Evolutionary conservation across 30 jellyfish, hydroid and myxozoan genomes (phyloP).

Genomic region (Nemopilema nomurai): DNA sequence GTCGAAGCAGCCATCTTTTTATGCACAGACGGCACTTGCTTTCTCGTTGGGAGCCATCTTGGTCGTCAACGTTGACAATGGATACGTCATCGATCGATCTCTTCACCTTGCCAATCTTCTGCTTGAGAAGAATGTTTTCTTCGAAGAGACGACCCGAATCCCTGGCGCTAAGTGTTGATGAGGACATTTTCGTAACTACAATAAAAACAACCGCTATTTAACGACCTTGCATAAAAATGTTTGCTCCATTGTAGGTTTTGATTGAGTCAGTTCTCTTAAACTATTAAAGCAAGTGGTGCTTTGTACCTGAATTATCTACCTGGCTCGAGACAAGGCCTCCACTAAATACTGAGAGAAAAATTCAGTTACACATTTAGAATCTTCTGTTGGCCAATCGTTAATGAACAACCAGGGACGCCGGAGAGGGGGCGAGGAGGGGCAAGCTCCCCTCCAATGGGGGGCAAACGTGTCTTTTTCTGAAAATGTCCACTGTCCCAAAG

Average conservation of each 20-base stretch:
- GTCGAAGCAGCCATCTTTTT: conserved; percentile 10
- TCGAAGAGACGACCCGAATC: conserved; percentile 10
- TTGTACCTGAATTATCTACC: no score
- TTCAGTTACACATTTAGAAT: no score
- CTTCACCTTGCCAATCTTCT: not conserved
- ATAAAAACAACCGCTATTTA: not conserved
- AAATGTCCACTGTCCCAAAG: no score
- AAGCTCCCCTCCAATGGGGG: no score
- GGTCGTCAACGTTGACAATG: conserved; percentile 4
- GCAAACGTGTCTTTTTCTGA: no score
- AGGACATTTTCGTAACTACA: not conserved
- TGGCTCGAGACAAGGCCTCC: no score
- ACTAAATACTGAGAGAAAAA: no score
- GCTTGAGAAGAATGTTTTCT: conserved; percentile 24
- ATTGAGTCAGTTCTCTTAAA: not conserved
- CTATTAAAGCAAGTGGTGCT: no score
- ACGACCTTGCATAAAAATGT: not conserved
- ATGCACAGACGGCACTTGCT: not conserved
- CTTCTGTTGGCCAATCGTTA: no score
- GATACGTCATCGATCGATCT: conserved; percentile 8
- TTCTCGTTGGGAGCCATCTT: not conserved
- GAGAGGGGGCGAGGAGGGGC: no score
- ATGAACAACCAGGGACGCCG: no score
- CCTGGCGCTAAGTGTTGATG: not conserved
- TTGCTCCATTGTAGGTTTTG: not conserved